Conservation (phyloP, 2,113 vertebrate genomes). For the Dascyllus trimaculatus region DNA sequence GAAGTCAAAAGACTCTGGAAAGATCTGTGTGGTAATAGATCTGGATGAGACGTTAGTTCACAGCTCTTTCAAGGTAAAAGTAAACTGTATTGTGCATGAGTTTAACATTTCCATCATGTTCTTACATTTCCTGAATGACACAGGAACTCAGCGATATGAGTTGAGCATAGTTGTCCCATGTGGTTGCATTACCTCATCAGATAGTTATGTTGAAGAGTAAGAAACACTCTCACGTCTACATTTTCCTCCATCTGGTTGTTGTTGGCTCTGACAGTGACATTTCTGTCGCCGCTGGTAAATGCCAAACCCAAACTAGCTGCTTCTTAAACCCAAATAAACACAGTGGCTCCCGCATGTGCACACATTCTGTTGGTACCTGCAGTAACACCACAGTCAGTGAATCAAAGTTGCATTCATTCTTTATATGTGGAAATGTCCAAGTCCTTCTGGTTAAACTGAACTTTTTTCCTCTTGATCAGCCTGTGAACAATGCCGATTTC, state of each 20-base stretch:
- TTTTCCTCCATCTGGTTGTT: conserved; percentile 30
- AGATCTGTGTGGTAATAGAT: conserved; percentile 88
- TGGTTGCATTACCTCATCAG: conserved; percentile 29
- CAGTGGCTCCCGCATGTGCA: background rate
- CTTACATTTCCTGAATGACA: too few relatives aligned
- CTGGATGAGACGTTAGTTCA: conserved; percentile 88
- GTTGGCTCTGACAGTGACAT: conserved; percentile 39
- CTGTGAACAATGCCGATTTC: conserved; percentile 95
- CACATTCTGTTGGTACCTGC: background rate
- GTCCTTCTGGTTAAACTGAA: background rate
- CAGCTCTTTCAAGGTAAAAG: conserved; percentile 87
- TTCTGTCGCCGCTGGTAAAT: conserved; percentile 35
- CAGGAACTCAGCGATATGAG: too few relatives aligned
- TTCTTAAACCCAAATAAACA: conserved; percentile 41
- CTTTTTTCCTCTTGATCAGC: conserved; percentile 78
- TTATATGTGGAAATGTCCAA: background rate
- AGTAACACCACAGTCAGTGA: too few relatives aligned
- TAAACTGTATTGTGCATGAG: background rate
- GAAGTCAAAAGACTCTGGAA: conserved; percentile 86
- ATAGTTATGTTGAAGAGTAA: conserved; percentile 11
- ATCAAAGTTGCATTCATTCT: background rate
- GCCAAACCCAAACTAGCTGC: conserved; percentile 37
- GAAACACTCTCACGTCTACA: background rate
- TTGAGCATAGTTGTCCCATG: background rate
- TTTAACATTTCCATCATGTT: too few relatives aligned